Conservation (phyloP, 2,888 invertebrate species). For the Cosmia pyralina region DNA sequence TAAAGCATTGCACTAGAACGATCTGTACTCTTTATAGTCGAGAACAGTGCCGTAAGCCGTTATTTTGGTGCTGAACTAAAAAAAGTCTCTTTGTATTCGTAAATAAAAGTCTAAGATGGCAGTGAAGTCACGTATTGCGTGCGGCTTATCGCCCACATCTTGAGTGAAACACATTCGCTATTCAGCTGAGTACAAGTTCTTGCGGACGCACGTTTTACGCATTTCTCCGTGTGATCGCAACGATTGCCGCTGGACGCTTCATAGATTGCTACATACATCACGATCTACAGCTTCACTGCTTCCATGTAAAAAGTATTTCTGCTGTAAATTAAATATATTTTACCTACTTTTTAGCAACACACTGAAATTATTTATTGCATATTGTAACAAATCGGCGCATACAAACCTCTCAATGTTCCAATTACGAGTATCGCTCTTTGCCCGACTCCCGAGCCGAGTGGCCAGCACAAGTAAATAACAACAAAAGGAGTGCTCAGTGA, state of each 20-base stretch:
- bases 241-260: background rate
- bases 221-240: constrained; percentile 23
- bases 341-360: background rate
- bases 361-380: background rate
- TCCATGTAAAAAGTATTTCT: background rate
- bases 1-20: background rate
- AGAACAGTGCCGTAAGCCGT: background rate
- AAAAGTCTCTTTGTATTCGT: constrained; percentile 16
- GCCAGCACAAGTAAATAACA: background rate
- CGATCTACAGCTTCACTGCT: background rate
- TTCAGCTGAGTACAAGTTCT: background rate
- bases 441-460: background rate
- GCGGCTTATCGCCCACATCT: constrained; percentile 3
- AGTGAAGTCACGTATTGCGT: constrained; percentile 20
- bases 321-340: background rate
- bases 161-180: constrained; percentile 12
- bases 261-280: constrained; percentile 8
- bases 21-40: background rate
- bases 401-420: background rate
- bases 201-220: constrained; percentile 4
- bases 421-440: background rate
- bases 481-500: constrained; percentile 15
- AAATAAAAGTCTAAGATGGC: background rate
- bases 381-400: background rate
- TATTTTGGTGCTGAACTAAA: background rate